Percentiles rank a stretch among this genome's conserved stretches.
Conservation (phyloP, 2,113 vertebrate species). For the Pomatostomus ruficeps region DNA sequence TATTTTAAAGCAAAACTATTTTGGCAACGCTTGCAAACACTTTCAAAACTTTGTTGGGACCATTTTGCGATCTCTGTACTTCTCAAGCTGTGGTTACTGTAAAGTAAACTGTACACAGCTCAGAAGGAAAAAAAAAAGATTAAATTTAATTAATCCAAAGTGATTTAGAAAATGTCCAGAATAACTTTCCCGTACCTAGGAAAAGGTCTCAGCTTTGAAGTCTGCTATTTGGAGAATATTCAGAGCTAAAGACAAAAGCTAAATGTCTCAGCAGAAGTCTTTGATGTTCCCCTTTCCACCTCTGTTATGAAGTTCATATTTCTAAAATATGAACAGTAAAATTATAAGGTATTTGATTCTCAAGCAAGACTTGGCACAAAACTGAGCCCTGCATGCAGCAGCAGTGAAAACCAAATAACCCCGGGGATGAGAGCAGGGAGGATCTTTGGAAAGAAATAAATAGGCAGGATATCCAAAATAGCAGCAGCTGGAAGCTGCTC, state of each 20-base stretch:
- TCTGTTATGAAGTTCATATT: background rate
- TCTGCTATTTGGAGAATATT: background rate
- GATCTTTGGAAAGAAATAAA: conserved; percentile 34
- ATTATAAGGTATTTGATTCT: background rate
- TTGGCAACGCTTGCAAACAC: background rate
- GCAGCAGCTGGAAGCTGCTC: conserved; percentile 50
- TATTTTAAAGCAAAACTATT: conserved; percentile 11
- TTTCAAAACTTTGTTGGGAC: background rate
- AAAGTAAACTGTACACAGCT: background rate
- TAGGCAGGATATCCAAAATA: conserved; percentile 26
- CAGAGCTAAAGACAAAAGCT: background rate
- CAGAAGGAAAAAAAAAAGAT: background rate
- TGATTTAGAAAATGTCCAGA: background rate
- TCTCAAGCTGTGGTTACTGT: background rate
- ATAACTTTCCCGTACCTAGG: background rate
- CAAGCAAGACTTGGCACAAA: background rate
- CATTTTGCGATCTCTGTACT: background rate
- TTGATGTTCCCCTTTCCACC: background rate
- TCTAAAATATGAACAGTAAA: background rate
- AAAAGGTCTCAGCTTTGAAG: conserved; percentile 11
- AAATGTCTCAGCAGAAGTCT: background rate
- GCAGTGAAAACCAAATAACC: background rate
- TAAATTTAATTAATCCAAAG: background rate
- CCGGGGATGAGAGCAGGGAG: background rate
- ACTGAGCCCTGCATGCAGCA: background rate